A percentile compares a stretch with the other conserved stretches of the same genome.
These are phyloP conservation scores for Drosophila cognata DNA, from an alignment of 2,888 invertebrate species.

Conservation along the genomic window DNA sequence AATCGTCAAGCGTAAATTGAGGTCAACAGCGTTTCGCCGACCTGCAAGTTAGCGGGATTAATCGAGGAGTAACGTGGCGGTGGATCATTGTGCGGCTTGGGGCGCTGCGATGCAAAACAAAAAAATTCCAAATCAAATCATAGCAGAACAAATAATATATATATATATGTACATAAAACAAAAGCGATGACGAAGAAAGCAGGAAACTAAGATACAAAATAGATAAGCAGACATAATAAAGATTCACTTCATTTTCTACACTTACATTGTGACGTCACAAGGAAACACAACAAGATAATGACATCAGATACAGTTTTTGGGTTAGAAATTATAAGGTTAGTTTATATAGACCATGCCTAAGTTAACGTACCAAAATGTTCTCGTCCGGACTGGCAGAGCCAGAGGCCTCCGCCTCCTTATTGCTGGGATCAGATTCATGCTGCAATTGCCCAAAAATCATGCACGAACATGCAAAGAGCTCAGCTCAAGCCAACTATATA, in stretches of 20 bases:
- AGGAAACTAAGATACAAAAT: conserved; percentile 6
- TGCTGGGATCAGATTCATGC: conserved; percentile 87
- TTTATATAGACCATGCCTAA: conserved; percentile 30
- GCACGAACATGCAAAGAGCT: conserved; percentile 61
- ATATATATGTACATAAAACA: conserved; percentile 6
- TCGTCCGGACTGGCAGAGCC: conserved; percentile 90
- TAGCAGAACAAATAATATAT: conserved; percentile 25
- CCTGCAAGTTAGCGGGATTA: conserved; percentile 84
- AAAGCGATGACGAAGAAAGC: conserved; percentile 15
- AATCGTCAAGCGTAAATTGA: conserved; percentile 6
- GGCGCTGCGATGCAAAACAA: conserved; percentile 71
- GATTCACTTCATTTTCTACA: conserved; percentile 58
- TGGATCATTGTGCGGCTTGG: conserved; percentile 80
- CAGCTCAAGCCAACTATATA: conserved; percentile 21
- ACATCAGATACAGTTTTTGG: conserved; percentile 23
- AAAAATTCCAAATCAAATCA: conserved; percentile 41
- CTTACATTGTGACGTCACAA: conserved; percentile 66
- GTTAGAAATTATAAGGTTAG: conserved; percentile 66
- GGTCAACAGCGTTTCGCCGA: conserved; percentile 66
- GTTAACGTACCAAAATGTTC: conserved; percentile 89
- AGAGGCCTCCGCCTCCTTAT: conserved; percentile 85
- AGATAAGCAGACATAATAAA: conserved; percentile 37
- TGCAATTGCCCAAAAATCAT: conserved; percentile 78
- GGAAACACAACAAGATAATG: conserved; percentile 13
- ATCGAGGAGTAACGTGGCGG: conserved; percentile 85